Evolutionary conservation across 2,113 vertebrate species (phyloP), one percentile per base, ranked within the genome.

Genomic region (Chlorodrepanis virens): DNA sequence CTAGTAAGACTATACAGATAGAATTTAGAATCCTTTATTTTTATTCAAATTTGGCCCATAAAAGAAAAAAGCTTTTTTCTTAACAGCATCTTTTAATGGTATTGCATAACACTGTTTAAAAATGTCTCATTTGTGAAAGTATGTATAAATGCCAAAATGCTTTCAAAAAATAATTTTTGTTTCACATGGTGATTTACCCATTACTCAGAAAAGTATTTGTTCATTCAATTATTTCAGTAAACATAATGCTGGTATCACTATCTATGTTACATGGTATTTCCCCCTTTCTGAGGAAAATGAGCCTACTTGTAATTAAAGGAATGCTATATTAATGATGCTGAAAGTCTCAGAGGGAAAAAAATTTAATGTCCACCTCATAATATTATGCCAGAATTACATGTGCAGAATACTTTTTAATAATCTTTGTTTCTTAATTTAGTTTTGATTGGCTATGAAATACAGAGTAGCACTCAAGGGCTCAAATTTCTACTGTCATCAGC

Each of bases 391-490:
- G 87, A 96, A 97, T 97, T 97, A 97, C 95, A 97, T 49, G 96
- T 90, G 92, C 93, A 97, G 96, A 98, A 97, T 97, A 95, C 92
- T 97, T 98, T 98, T 98, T 98, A 98, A 98, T 98, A 98, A 98
- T 97, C 97, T 97, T 97, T 95, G 97, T 98, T 98, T 98, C 98
- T 98, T 99, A 98, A 98, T 98, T 99, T 98, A 98, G 97, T 97
- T 98, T 98, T 98, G 98, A 99, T 98, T 98, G 98, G 98, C 95
- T 97, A 96, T 97, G 97, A 99, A 98, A 98, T 98, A 97, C 97
- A 94, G 63, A 97, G 94, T 77, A 90, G 97, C 96, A 98, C 97
- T 98, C 97, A 92, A 95, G 97, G 97, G 97, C 96, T 98, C 97
- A 52, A 87, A 96, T 98, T 99, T 98, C 98, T 90, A 93, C 95